Percentiles rank a stretch among this genome's conserved stretches.
Evolutionary conservation across 2,888 invertebrate genomes (phyloP).

Genomic region (Zeuzera pyrina): DNA sequence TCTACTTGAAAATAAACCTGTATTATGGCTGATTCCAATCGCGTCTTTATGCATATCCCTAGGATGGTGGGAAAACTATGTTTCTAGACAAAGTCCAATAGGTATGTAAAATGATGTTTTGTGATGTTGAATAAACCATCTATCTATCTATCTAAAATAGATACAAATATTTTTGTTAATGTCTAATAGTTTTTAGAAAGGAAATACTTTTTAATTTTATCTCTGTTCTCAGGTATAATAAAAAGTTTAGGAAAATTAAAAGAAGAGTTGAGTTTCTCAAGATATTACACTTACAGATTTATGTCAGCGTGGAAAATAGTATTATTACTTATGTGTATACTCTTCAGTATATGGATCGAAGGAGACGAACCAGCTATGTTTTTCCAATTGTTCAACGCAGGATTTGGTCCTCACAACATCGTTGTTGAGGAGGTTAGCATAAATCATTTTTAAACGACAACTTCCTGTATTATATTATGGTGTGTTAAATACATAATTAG

Average conservation of each 20-base stretch:
- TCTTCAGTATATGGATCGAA: constrained; percentile 81
- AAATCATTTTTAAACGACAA: background rate
- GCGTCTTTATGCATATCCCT: constrained; percentile 89
- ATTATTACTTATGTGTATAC: constrained; percentile 81
- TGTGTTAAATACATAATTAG: background rate
- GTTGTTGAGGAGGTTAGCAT: constrained; percentile 78
- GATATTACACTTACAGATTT: constrained; percentile 93
- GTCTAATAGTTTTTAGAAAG: background rate
- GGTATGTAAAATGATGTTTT: constrained; percentile 70
- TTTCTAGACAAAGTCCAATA: constrained; percentile 88
- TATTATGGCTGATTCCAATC: constrained; percentile 89
- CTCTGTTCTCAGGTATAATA: constrained; percentile 72
- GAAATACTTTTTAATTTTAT: constrained; percentile 4
- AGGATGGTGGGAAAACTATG: constrained; percentile 99
- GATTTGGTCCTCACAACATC: constrained; percentile 85
- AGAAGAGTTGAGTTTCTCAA: constrained; percentile 82
- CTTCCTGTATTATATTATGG: background rate
- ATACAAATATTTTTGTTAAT: background rate
- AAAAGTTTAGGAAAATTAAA: constrained; percentile 84
- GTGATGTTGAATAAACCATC: too few species aligned
- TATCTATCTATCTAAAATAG: background rate
- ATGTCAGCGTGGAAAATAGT: constrained; percentile 93
- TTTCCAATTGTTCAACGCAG: constrained; percentile 81
- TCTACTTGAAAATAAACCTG: constrained; percentile 81
- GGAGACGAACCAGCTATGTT: constrained; percentile 85